Base-by-base conservation (phyloP, 2,888 invertebrate genomes). In the Cryptocephalus primarius region DNA sequence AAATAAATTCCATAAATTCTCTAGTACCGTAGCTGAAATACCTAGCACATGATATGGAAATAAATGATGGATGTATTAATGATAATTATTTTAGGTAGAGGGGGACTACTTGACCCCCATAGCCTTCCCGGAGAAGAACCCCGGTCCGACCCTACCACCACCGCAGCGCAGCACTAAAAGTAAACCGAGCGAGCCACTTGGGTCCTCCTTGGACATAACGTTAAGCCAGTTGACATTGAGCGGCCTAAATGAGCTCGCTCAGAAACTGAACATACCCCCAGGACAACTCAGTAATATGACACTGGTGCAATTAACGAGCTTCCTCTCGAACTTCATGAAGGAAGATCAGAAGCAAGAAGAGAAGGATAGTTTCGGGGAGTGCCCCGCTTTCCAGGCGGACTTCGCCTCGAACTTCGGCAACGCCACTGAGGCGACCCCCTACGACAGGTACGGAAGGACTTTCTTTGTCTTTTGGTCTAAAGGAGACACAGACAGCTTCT, bases 221-320 rank as follows among this genome's bases (percentile, higher is more conserved):
- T 74, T 90, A 48, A 84, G 82, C 59, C 88, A 91, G 65, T 75
- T 91, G 48, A 83, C 90, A 32, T 83, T 88, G 2, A 80, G 87
- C 62, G 85, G 85, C 55, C 79, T 91, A 62, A 84, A 85, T 55
- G 89, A 91, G 52, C 71, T 91, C 47, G 87, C 91, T 0, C 64
- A 72, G 12, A 84, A 85, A 72, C 74, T 79, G 48, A 83, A 83
- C 55, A 87, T 91, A 60, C 88, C 88, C 0, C 77, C 85, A 0
- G 77, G 79, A 42, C 83, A 88, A 48, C 70, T 92, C 41, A 87
- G 88, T 44, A 86, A 84, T 47, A 85, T 91, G 83, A 91, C 91
- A 0, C 72, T 92, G 48, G 88, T 88, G 14, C 90, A 91, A 67
- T 74, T 92, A 38, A 90, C 91, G 0, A 82, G 83, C 45, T 88